Evolutionary conservation across 2,888 invertebrate species (phyloP), one percentile per base, ranked within the genome.

Genomic region (Deroplatys truncata): DNA sequence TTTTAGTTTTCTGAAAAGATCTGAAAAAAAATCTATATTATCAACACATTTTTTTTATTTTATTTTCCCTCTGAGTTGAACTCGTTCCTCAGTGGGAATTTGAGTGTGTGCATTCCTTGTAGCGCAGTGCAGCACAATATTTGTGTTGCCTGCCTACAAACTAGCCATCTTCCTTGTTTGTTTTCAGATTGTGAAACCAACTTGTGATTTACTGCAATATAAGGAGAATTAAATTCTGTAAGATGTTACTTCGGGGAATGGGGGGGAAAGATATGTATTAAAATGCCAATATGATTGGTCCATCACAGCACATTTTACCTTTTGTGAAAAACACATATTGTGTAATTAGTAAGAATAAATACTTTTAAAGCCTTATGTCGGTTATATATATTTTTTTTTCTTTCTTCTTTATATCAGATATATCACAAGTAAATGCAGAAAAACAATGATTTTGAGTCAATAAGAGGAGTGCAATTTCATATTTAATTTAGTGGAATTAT

Each of bases 291-390:
- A 28, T 28, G 84, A 84, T 89, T 88, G 88, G 84, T 88, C 84
- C 86, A 88, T 56, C 49, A 86, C 82, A 82, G 89, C 89, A 89
- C 89, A 89, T 89, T 85, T 89, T 84, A 88, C 89, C 82, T 85
- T 85, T 88, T 89, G 88, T 89, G 88, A 72, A 43, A 72, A 87
- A 88, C 88, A 82, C 88, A 84, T 83, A 84, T 92, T 92, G 92
- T 92, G 92, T 92, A 92, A 91, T 91, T 91, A 91, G 92, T 92
- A 91, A 91, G 91, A 92, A 92, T 92, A 92, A 92, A 86, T 29
- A 25, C 15, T 72, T 72, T 72, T 29, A 86, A 86, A 29, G 25
- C 13, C 56, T 72, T 72, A 20, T 25, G 43, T 43, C 13, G 5
- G 2, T 31, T 31, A 4, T 31, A 4, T 31, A 2, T 31, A 2